Percentiles rank a stretch among this genome's conserved stretches.
These are phyloP conservation scores for Eclectus roratus DNA, from an alignment of 2,113 vertebrate genomes.

Conservation along the genomic window DNA sequence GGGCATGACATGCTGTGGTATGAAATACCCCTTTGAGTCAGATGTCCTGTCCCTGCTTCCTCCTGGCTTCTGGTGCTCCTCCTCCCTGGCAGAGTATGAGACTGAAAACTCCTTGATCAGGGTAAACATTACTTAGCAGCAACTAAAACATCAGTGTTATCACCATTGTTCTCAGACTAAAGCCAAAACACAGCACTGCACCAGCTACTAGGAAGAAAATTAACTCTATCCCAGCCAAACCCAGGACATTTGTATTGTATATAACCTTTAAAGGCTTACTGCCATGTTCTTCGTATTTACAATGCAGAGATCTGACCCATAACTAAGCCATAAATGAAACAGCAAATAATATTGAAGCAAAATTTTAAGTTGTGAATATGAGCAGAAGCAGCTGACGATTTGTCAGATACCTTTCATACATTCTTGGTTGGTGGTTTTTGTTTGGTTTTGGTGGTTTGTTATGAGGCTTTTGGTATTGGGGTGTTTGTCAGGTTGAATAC, in stretches of 20 bases:
- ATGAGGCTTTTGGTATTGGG: neutral
- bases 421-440: rapidly evolving
- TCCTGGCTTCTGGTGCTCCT: neutral
- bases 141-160: neutral
- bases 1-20: neutral
- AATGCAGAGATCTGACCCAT: neutral
- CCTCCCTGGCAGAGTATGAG: neutral
- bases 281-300: neutral
- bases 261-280: neutral
- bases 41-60: too few species aligned
- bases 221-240: neutral
- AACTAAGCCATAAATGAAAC: neutral
- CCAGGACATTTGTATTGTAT: neutral
- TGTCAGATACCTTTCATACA: neutral
- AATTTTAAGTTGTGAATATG: neutral
- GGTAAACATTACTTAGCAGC: neutral
- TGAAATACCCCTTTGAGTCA: neutral
- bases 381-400: neutral
- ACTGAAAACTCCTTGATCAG: neutral
- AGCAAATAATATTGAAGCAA: neutral
- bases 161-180: neutral
- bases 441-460: neutral
- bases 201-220: neutral
- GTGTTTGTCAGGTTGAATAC: neutral
- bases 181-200: neutral